These are phyloP conservation scores for Carduelis carduelis DNA, from an alignment of 2,797 vertebrate species.

Conservation along the genomic window DNA sequence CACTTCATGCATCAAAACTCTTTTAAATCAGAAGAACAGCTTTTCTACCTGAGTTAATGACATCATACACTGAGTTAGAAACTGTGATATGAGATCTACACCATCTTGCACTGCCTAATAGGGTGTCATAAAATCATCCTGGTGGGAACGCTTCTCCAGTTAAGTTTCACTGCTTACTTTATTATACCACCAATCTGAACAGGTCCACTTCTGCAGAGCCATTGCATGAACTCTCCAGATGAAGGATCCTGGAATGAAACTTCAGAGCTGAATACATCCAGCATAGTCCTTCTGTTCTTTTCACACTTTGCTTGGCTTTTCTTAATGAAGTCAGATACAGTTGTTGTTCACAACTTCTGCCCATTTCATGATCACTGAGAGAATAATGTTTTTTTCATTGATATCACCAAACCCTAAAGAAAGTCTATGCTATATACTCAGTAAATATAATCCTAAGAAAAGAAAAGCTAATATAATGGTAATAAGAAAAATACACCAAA, in stretches of 20 bases:
- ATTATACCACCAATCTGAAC: neutral
- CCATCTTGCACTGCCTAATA: slow-evolving; percentile 7
- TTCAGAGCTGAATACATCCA: neutral
- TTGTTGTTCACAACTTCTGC: neutral
- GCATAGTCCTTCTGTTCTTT: neutral
- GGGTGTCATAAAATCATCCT: slow-evolving; percentile 3
- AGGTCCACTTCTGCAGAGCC: neutral
- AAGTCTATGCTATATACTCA: neutral
- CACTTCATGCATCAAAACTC: neutral
- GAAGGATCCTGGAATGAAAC: neutral
- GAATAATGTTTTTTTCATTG: neutral
- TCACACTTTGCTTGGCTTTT: neutral
- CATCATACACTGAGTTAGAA: neutral
- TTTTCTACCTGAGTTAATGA: neutral
- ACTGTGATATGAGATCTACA: slow-evolving; percentile 42
- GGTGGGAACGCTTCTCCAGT: neutral
- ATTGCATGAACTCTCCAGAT: neutral
- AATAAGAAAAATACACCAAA: neutral
- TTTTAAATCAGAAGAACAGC: neutral
- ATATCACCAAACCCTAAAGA: neutral
- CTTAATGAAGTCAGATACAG: neutral
- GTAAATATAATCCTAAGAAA: neutral
- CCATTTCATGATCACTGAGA: neutral
- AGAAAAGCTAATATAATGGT: neutral
- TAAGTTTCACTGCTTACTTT: slow-evolving; percentile 18